phyloP scores from a whole-genome alignment of 2,113 vertebrate species.

The Pomatorhinus ruficollis region DNA sequence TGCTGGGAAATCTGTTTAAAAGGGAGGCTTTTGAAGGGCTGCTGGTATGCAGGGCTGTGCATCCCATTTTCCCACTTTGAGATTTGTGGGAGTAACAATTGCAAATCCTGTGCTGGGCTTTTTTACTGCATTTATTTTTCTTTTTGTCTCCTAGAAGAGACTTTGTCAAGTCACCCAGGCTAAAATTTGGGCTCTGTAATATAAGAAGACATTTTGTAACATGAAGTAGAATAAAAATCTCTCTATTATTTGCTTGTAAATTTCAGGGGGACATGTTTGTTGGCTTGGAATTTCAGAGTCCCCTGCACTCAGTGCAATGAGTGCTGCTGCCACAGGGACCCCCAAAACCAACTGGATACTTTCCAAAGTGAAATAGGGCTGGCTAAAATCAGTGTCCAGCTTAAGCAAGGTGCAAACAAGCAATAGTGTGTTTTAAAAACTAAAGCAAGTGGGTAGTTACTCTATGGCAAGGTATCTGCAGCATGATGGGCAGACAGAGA shows the following conservation, averaged over 20 bases:
- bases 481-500: background rate
- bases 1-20: conserved; percentile 34
- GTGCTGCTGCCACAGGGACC: background rate
- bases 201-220: background rate
- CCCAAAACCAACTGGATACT: background rate
- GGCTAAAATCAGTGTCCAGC: background rate
- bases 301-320: background rate
- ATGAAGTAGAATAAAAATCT: background rate
- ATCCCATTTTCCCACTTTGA: background rate
- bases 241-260: background rate
- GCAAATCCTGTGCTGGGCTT: background rate
- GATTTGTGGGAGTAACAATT: background rate
- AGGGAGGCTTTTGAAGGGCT: conserved; percentile 8
- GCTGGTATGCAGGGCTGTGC: background rate
- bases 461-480: background rate
- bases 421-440: background rate
- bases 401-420: background rate
- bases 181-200: background rate
- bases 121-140: background rate
- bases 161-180: background rate
- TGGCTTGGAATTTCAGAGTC: background rate
- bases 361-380: background rate
- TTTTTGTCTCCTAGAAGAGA: background rate
- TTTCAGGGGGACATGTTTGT: background rate
- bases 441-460: background rate